These are phyloP conservation scores for Datnioides undecimradiatus DNA, from an alignment of 2,113 vertebrate species.

Conservation along the genomic window DNA sequence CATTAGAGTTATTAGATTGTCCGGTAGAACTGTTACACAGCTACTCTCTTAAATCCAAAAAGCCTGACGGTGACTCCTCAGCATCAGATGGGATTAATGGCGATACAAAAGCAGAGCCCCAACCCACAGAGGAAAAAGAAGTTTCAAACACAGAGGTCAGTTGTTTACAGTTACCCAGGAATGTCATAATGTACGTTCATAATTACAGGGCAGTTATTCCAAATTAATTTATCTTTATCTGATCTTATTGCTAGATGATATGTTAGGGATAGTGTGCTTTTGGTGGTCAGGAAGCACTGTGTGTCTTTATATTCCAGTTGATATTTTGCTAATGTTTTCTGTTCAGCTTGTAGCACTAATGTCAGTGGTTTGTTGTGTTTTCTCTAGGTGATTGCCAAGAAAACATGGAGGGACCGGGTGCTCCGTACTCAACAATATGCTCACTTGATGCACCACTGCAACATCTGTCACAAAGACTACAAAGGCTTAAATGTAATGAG, in stretches of 20 bases:
- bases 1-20: constrained; percentile 51
- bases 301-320: not conserved
- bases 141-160: constrained; percentile 50
- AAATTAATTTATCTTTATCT: not conserved
- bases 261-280: too few relatives aligned
- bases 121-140: not conserved
- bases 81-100: constrained; percentile 31
- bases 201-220: not conserved
- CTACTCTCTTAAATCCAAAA: constrained; percentile 74
- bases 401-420: constrained; percentile 59
- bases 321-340: not conserved
- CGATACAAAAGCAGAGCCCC: constrained; percentile 16
- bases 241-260: not conserved
- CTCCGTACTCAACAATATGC: constrained; percentile 80
- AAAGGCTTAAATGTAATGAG: constrained; percentile 92
- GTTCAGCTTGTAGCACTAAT: not conserved
- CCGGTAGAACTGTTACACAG: constrained; percentile 76
- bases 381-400: constrained; percentile 40
- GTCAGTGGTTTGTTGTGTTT: not conserved
- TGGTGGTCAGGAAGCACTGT: too few relatives aligned
- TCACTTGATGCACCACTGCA: constrained; percentile 86
- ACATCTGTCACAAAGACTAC: constrained; percentile 90
- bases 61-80: constrained; percentile 45
- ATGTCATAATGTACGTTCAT: not conserved
- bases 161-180: not conserved